Percentiles rank a stretch among this genome's conserved stretches.
Conservation (phyloP, 2,888 invertebrate genomes). For the Chrysina gloriosa region DNA sequence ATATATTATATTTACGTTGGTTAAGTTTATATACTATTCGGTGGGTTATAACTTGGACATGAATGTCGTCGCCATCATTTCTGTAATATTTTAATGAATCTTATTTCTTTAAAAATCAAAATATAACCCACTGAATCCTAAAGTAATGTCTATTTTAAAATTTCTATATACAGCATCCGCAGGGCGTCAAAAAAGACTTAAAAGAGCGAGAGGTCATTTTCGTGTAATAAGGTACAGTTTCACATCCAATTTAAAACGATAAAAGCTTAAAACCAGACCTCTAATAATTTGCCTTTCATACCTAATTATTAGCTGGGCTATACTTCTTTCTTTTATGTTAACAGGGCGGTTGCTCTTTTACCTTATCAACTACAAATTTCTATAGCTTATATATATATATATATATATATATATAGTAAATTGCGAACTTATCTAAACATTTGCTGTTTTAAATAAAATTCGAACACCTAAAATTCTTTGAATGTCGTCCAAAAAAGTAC, state of each 20-base stretch:
- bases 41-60: no score
- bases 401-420: no score
- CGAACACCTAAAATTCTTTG: no score
- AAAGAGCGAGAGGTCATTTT: neutral
- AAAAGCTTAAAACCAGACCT: neutral
- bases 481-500: no score
- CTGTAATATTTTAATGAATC: no score
- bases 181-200: conserved; percentile 6
- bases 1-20: no score
- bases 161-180: neutral
- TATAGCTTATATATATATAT: no score
- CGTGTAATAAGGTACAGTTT: conserved; percentile 21
- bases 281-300: neutral
- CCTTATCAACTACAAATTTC: neutral
- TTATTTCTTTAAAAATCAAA: neutral
- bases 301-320: neutral
- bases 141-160: neutral
- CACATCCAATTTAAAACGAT: neutral
- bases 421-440: no score
- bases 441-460: no score
- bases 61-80: no score
- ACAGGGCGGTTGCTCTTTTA: neutral
- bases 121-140: neutral
- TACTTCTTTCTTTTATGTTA: no score
- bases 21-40: no score